Percentiles rank a stretch among this genome's conserved stretches.
These are phyloP conservation scores for Amphiprion ocellaris DNA, from an alignment of 2,113 vertebrate genomes.

Conservation along the genomic window DNA sequence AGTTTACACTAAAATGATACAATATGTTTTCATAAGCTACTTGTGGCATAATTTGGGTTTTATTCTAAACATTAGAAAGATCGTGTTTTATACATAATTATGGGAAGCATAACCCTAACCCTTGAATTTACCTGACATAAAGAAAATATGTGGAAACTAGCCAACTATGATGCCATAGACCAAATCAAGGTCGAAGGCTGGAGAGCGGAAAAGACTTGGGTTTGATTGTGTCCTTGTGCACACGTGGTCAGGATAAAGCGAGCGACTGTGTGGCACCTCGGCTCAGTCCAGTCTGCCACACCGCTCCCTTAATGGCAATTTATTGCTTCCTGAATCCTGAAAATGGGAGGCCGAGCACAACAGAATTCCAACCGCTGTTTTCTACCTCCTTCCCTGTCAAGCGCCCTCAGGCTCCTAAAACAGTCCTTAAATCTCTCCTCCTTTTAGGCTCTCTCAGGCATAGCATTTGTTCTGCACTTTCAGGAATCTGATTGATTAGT, in stretches of 20 bases:
- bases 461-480: conserved; percentile 62
- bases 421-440: conserved; percentile 70
- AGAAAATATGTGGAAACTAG: too few species aligned
- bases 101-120: too few species aligned
- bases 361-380: conserved; percentile 73
- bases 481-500: conserved; percentile 59
- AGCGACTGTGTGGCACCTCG: conserved; percentile 80
- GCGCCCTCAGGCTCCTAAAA: conserved; percentile 40
- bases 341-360: conserved; percentile 71
- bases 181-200: not conserved
- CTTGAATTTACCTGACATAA: too few species aligned
- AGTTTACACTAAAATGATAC: too few species aligned
- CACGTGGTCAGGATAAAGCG: conserved; percentile 59
- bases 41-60: too few species aligned
- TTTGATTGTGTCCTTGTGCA: conserved; percentile 46
- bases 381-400: conserved; percentile 52
- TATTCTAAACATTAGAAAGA: too few species aligned
- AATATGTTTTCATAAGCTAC: too few species aligned
- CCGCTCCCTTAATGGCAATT: conserved; percentile 80
- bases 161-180: not conserved
- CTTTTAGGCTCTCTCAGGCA: conserved; percentile 38
- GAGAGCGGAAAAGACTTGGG: not conserved
- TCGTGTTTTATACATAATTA: too few species aligned
- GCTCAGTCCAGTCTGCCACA: conserved; percentile 48
- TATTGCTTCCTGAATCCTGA: conserved; percentile 84